Conservation (phyloP, 1,140 invertebrate genomes). For the Drosophila simulans region DNA sequence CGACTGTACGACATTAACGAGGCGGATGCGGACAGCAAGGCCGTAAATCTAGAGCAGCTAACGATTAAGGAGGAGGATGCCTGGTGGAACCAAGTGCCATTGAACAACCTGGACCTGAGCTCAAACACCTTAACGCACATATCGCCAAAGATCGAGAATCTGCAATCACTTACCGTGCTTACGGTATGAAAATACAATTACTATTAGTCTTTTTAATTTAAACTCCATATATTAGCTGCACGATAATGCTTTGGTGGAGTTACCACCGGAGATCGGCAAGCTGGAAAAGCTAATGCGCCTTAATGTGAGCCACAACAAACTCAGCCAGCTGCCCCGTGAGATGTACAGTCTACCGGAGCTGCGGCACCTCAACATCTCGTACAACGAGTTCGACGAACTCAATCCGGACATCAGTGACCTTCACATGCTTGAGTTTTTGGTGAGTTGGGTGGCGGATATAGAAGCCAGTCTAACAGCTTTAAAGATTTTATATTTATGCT, state of each 20-base stretch:
- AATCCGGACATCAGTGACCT: conserved; percentile 89
- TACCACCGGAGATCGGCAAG: conserved; percentile 92
- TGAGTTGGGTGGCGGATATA: conserved; percentile 75
- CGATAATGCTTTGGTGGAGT: conserved; percentile 89
- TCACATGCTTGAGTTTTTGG: conserved; percentile 89
- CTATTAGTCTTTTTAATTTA: neutral
- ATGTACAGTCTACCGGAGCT: conserved; percentile 90
- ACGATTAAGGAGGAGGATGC: conserved; percentile 87
- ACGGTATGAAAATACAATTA: conserved; percentile 86
- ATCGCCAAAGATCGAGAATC: conserved; percentile 88
- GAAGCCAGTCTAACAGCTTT: no score
- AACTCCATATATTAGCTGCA: conserved; percentile 86
- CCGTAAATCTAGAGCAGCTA: conserved; percentile 88
- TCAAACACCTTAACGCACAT: conserved; percentile 90
- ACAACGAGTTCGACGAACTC: conserved; percentile 88
- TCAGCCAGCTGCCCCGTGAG: conserved; percentile 87
- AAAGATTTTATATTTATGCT: no score
- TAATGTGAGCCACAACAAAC: conserved; percentile 92
- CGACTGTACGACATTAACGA: conserved; percentile 93
- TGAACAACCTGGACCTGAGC: conserved; percentile 92
- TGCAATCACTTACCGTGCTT: conserved; percentile 89
- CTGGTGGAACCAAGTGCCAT: conserved; percentile 94
- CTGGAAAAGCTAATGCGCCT: conserved; percentile 90
- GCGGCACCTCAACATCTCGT: conserved; percentile 88
- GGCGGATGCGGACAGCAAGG: conserved; percentile 87